These are phyloP conservation scores for Dryobota labecula DNA, from an alignment of 2,888 invertebrate species.

Conservation along the genomic window DNA sequence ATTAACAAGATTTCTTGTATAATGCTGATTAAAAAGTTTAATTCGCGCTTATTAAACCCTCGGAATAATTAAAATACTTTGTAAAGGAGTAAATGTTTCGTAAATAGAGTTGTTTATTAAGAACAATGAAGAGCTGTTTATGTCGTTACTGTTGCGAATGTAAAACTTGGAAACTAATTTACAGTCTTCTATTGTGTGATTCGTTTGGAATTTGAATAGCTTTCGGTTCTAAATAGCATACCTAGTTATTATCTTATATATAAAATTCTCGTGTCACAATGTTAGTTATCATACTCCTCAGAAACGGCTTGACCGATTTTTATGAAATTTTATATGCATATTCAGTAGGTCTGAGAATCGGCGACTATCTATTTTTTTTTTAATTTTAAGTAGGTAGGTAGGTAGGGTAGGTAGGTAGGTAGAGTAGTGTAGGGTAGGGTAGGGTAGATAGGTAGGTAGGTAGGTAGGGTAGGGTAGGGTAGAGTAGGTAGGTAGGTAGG, in stretches of 20 bases:
- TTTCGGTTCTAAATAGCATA: neutral
- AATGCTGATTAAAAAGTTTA: conserved; percentile 72
- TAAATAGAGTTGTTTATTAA: conserved; percentile 64
- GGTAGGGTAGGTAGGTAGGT: no score
- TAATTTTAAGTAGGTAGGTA: no score
- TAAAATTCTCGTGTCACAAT: no score
- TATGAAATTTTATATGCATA: no score
- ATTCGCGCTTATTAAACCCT: conserved; percentile 70
- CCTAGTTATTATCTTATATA: neutral
- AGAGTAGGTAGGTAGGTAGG: no score
- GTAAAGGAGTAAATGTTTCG: conserved; percentile 56
- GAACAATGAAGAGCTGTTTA: conserved; percentile 40
- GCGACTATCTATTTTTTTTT: no score
- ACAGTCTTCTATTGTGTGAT: conserved; percentile 13
- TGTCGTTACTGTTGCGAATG: conserved; percentile 52
- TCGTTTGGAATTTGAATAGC: neutral
- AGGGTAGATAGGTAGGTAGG: no score
- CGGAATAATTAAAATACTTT: conserved; percentile 66
- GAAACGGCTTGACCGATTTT: no score
- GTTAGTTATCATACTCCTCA: no score
- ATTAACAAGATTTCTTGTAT: conserved; percentile 77
- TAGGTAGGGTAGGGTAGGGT: no score
- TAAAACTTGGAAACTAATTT: conserved; percentile 29
- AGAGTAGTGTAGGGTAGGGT: no score
- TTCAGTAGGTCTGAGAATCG: no score